A percentile compares a stretch with the other conserved stretches of the same genome.
These are phyloP conservation scores for Gobio occitaniae DNA, from an alignment of 2,797 vertebrate genomes.

Conservation along the genomic window DNA sequence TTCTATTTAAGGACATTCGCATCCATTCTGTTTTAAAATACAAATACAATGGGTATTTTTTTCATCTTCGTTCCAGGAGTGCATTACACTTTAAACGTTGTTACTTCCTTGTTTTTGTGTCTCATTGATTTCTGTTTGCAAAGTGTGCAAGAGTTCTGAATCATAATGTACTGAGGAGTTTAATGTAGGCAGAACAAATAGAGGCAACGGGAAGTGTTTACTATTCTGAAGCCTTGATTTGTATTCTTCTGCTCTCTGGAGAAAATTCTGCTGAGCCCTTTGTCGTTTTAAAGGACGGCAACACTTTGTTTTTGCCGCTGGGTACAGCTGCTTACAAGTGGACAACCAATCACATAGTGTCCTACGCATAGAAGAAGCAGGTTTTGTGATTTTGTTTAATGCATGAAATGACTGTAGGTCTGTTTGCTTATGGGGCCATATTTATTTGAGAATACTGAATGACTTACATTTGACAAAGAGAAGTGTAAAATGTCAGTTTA, in stretches of 20 bases:
- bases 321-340: constrained; percentile 50
- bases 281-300: constrained; percentile 29
- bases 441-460: background rate
- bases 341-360: constrained; percentile 30
- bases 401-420: background rate
- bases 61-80: background rate
- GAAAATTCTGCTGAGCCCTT: background rate
- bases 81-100: background rate
- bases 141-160: background rate
- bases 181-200: constrained; percentile 28
- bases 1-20: background rate
- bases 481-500: constrained; percentile 49
- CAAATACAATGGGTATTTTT: background rate
- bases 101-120: background rate
- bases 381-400: constrained; percentile 26
- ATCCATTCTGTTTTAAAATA: background rate
- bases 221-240: constrained; percentile 34
- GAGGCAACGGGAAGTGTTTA: constrained; percentile 10
- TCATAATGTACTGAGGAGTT: background rate
- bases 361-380: constrained; percentile 17
- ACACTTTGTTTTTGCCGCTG: constrained; percentile 36
- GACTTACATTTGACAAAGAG: constrained; percentile 30
- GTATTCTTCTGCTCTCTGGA: constrained; percentile 4
- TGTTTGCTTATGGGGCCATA: background rate
- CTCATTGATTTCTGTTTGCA: background rate